Base-by-base conservation (phyloP, 2,888 invertebrate species). In the Cacoxenus indagator region DNA sequence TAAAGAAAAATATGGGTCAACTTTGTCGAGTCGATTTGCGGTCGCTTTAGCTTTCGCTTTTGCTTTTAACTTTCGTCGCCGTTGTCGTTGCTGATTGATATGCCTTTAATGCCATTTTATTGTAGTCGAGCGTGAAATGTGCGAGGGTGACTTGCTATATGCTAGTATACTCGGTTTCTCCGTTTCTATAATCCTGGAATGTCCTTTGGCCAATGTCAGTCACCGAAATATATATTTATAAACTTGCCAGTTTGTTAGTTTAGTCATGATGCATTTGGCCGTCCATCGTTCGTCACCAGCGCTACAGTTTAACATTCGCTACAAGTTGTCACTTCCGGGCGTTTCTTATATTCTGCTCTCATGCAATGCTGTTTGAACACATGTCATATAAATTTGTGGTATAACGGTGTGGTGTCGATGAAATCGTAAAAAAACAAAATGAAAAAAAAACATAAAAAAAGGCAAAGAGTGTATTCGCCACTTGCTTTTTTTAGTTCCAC, bases 41-140 rank as follows among this genome's bases (percentile, higher is more conserved):
- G 55, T 17, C 24, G 83, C 77, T n/a, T n/a, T n/a, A 11, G 37
- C 37, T 14, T 2, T 37, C 37, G 37, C 14, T 14, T 11, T 37
- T 14, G 5, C 14, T 5, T 8, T 37, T 4, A 14, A 11, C 37
- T 8, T 37, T 31, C 31, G 31, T 31, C 31, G 31, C 31, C 9
- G 5, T 31, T 6, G 31, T 31, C 9, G 31, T 31, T 31, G 31
- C 31, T 37, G 80, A 83, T 80, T 80, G 83, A 80, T 80, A 82
- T 81, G 83, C 78, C 78, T 80, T 80, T 80, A 83, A 80, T 83
- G 80, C 78, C 76, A 76, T 81, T 80, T 82, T 77, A 74, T 74
- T 81, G 77, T 77, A 76, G 76, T 73, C 76, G 80, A 79, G 82
- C 78, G 76, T 72, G 75, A 83, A 83, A 80, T 48, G 46, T 48